A percentile compares a stretch with the other conserved stretches of the same genome.
These are phyloP conservation scores for Volucella bombylans DNA, from an alignment of 2,888 invertebrate species.

Conservation along the genomic window DNA sequence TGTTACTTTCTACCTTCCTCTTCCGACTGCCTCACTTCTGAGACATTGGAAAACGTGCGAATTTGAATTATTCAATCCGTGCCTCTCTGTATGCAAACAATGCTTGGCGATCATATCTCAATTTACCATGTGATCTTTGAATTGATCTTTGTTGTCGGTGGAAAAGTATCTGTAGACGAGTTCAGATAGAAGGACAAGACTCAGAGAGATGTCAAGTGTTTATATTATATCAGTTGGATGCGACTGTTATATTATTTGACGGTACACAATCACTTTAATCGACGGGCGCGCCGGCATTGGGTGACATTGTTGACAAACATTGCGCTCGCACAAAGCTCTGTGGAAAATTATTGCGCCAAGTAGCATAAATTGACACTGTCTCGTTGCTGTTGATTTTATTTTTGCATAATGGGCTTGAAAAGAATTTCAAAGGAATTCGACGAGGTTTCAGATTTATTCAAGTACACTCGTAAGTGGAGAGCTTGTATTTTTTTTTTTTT, in stretches of 20 bases:
- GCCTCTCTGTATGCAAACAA: neutral
- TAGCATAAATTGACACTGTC: conserved; percentile 26
- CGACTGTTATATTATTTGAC: neutral
- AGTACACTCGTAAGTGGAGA: neutral
- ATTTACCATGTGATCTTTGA: too few relatives aligned
- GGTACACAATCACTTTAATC: neutral
- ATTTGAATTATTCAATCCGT: conserved; percentile 19
- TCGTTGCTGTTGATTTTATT: neutral
- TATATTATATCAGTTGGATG: too few relatives aligned
- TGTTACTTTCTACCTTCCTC: conserved; percentile 5
- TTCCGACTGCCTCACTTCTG: neutral
- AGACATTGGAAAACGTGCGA: conserved; percentile 11
- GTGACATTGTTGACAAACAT: conserved; percentile 45
- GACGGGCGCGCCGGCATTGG: conserved; percentile 21
- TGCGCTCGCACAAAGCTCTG: neutral
- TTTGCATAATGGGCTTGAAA: neutral
- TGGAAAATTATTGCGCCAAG: conserved; percentile 12
- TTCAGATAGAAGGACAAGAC: too few relatives aligned
- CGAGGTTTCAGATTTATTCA: neutral
- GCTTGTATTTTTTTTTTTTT: too few relatives aligned
- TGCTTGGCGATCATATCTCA: too few relatives aligned
- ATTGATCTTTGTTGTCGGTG: too few relatives aligned
- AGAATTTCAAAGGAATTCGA: neutral
- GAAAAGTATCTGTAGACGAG: too few relatives aligned
- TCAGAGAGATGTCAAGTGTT: too few relatives aligned